These are phyloP conservation scores for Pteromalus puparum DNA, from an alignment of 1,140 invertebrate genomes.

Conservation along the genomic window DNA sequence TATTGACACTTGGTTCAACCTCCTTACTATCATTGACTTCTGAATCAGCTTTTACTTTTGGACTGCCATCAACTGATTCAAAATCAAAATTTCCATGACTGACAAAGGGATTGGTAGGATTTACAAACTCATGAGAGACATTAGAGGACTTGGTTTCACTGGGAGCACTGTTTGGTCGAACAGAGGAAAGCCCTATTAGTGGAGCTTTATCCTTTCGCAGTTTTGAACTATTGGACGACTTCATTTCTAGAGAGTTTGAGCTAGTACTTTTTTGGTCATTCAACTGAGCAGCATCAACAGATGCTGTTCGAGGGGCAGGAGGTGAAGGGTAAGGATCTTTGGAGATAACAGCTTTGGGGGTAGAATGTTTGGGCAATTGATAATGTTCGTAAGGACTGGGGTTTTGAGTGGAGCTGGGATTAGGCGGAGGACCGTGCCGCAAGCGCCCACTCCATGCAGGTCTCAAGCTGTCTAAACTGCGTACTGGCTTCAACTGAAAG, in stretches of 20 bases:
- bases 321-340: not conserved
- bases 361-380: constrained; percentile 12
- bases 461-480: constrained; percentile 79
- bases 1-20: not conserved
- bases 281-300: not conserved
- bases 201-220: constrained; percentile 6
- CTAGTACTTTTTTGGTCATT: not conserved
- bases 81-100: not conserved
- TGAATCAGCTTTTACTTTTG: not conserved
- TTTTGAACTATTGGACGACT: not conserved
- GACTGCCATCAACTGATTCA: not conserved
- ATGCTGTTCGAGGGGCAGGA: not conserved
- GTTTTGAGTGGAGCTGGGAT: constrained; percentile 41
- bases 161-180: not conserved
- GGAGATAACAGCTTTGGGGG: not conserved
- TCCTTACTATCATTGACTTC: not conserved
- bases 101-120: constrained; percentile 57
- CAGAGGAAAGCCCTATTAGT: not conserved
- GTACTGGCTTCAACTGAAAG: constrained; percentile 79
- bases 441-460: constrained; percentile 71
- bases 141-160: not conserved
- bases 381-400: constrained; percentile 59
- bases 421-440: constrained; percentile 69
- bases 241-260: constrained; percentile 6
- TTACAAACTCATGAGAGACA: constrained; percentile 50